Percentiles rank a stretch among this genome's conserved stretches.
Evolutionary conservation across 2,113 vertebrate species (phyloP).

Genomic region (Nannobrachium achirus): DNA sequence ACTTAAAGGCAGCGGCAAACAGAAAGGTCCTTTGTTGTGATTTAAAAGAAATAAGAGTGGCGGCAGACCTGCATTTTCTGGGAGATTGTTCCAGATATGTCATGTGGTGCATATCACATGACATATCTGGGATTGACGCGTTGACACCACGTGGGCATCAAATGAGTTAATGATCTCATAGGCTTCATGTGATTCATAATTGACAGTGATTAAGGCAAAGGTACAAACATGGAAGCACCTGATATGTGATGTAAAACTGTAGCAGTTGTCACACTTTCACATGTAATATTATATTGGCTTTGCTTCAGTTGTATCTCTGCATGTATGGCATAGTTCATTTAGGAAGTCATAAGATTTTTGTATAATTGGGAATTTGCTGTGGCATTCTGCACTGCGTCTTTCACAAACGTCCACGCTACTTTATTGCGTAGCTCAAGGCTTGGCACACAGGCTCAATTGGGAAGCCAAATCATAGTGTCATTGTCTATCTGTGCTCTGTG

Average conservation of each 20-base stretch:
- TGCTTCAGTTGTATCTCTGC: neutral
- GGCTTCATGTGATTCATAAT: conserved; percentile 6
- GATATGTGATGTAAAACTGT: conserved; percentile 15
- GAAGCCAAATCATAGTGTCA: conserved; percentile 40
- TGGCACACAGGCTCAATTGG: conserved; percentile 31
- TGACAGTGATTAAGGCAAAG: neutral
- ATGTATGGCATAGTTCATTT: conserved; percentile 8
- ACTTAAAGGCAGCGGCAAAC: no score
- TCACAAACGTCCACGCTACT: conserved; percentile 41
- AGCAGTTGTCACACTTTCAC: neutral
- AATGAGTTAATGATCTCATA: neutral
- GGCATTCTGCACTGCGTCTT: conserved; percentile 19
- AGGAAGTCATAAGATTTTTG: conserved; percentile 15
- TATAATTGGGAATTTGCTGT: conserved; percentile 26
- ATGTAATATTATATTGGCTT: neutral
- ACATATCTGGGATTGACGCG: no score
- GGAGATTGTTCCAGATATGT: no score
- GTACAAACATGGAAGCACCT: no score
- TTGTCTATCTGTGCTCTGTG: conserved; percentile 11
- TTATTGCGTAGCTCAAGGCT: conserved; percentile 54
- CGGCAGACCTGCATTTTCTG: no score
- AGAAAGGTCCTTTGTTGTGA: no score
- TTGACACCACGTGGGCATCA: no score
- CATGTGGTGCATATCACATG: no score
- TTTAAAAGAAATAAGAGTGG: no score